Base-by-base conservation (phyloP, 2,888 invertebrate genomes). In the Tachystola acroxantha region DNA sequence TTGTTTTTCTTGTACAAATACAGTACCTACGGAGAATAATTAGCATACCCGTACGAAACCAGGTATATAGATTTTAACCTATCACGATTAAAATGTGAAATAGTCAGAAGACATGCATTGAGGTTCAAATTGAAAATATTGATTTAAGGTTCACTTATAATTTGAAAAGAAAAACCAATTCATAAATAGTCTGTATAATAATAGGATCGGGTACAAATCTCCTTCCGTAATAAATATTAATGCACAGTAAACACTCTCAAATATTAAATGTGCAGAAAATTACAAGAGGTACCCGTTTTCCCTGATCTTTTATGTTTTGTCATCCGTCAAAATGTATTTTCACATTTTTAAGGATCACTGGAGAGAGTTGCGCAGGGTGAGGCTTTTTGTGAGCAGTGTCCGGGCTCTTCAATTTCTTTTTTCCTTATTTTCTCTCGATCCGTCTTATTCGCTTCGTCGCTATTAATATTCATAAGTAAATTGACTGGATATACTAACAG, bases 391-490 rank as follows among this genome's bases (percentile, higher is more conserved):
- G 58, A 64, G 54, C 58, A 54, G 78, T 67, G 80, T 76, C 59
- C 59, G 53, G 50, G 52, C 45, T 57, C 52, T 53, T 57, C 48
- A 51, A 57, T 49, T 54, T 54, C 51, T 56, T 56, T 50, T 52
- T 50, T 49, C 50, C 54, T 57, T 48, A 48, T 54, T 60, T 57
- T 65, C 58, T 60, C 60, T 58, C 57, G 47, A 45, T 43, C 51
- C 50, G 46, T 60, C 59, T 64, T 64, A 57, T 67, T 61, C 58
- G 56, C 62, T 65, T 64, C 71, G 60, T 58, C 58, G 66, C 70
- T 62, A 76, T 85, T 84, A 84, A 85, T 84, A 84, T 84, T 84
- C 81, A 84, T 84, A 81, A 84, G 80, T 75, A 79, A 82, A 80
- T 81, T 79, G 77, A 68, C 65, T 66, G 64, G 71, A 76, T 77